These are phyloP conservation scores for Lithophane ornitopus DNA, from an alignment of 2,888 invertebrate species.

Conservation along the genomic window DNA sequence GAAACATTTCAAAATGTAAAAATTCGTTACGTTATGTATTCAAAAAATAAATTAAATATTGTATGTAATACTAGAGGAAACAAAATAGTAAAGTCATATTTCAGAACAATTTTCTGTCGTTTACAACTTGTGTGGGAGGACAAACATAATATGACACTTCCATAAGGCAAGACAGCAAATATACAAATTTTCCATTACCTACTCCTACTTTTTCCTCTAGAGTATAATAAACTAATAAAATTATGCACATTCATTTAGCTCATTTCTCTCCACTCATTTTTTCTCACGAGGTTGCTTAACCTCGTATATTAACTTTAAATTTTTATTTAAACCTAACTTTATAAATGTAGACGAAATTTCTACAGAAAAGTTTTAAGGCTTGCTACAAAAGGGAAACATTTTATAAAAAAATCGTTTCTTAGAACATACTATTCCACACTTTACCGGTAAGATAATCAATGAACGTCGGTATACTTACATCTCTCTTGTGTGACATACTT, in stretches of 20 bases:
- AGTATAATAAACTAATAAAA: constrained; percentile 6
- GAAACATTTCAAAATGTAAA: background rate
- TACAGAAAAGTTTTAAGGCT: background rate
- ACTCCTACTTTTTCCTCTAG: background rate
- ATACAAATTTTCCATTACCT: constrained; percentile 20
- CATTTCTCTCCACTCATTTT: background rate
- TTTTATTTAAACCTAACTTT: background rate
- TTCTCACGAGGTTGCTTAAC: background rate
- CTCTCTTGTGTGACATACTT: constrained; percentile 1
- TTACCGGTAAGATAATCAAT: constrained; percentile 31
- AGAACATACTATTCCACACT: constrained; percentile 11
- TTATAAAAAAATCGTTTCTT: background rate
- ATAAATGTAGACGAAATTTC: background rate
- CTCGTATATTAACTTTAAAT: background rate
- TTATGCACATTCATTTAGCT: background rate
- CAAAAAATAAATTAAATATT: background rate
- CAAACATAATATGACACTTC: background rate
- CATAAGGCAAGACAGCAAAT: background rate
- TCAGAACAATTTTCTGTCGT: constrained; percentile 1
- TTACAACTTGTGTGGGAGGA: background rate
- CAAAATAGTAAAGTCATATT: constrained; percentile 8
- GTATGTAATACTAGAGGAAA: background rate
- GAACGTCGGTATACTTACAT: background rate
- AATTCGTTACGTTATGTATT: background rate
- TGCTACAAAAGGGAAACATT: background rate